Evolutionary conservation across 37 sponge, comb jelly and placozoan genomes (phyloP).

Genomic region (Aphrocallistes beatrix): DNA sequence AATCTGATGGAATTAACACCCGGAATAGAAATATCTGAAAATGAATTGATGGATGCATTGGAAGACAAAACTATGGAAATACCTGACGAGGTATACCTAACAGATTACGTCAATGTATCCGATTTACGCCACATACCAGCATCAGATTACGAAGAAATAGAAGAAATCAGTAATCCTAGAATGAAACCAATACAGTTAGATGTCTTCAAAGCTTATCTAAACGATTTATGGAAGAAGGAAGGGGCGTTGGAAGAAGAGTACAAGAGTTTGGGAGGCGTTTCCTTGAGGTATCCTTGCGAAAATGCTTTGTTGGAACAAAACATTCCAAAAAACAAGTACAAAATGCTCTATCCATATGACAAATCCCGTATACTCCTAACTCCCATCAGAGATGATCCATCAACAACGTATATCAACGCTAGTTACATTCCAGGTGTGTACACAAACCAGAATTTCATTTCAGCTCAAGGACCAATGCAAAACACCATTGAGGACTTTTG

Average conservation of each 20-base stretch:
- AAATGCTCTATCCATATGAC: not conserved
- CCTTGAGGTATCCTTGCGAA: slow-evolving; percentile 5
- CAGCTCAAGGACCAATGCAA: slow-evolving; percentile 58
- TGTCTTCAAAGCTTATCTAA: not conserved
- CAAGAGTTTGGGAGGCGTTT: not conserved
- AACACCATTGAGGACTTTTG: slow-evolving; percentile 65
- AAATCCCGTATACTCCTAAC: not conserved
- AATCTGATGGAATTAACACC: not conserved
- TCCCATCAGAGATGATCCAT: not conserved
- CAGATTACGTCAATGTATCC: not conserved
- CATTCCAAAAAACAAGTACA: not conserved
- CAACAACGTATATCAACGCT: not conserved
- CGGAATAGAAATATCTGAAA: not conserved
- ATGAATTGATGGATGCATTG: not conserved
- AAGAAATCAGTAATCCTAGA: not conserved
- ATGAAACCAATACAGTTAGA: not conserved
- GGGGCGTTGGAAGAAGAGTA: not conserved
- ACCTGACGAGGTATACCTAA: not conserved
- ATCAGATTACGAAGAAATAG: not conserved
- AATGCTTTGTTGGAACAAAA: not conserved
- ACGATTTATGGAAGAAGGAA: not conserved
- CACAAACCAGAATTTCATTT: not conserved
- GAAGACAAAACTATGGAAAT: not conserved
- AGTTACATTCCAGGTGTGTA: not conserved
- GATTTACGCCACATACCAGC: not conserved